Evolutionary conservation across 2,888 invertebrate genomes (phyloP), one percentile per base, ranked within the genome.

Genomic region (Stictocephala bisonia): DNA sequence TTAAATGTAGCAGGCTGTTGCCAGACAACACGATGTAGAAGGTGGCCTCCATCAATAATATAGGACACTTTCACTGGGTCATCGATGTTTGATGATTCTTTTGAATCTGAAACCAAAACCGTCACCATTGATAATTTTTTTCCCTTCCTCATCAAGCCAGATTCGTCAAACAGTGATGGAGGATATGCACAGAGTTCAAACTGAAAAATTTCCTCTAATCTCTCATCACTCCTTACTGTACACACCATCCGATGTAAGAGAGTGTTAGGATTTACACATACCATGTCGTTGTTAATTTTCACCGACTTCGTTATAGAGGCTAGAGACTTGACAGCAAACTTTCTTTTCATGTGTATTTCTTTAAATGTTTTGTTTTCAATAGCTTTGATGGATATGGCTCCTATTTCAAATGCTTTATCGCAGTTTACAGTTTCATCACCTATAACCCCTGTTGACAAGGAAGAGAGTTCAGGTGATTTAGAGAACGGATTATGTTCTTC

Each of bases 141-240:
- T n/a, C 44, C 44, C 44, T 44, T 44, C 15, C 44, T 44, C 44
- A 44, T 44, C 15, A 6, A 44, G 15, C 44, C 44, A 44, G 44
- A 44, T 44, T 44, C 44, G 44, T 44, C 44, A 44, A 44, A 44
- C 15, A 44, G 44, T 44, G 44, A 44, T 44, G 44, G 44, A 15
- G 44, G 44, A 44, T 44, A 44, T 15, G 44, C 44, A 44, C 44
- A 44, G 15, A 44, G 44, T 44, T 44, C 44, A 15, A 44, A 44
- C 15, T 44, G 9, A 44, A 44, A 44, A n/a, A 44, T 44, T 44
- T 44, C 44, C 15, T 7, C 44, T 15, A 44, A 15, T 15, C 44
- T 44, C 44, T 7, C 44, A 15, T 44, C 44, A 44, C 44, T 44
- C 44, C 44, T 44, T 7, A 44, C 44, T 9, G 15, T 9, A 15